These are phyloP conservation scores for Scomberomorus guttatus DNA, from an alignment of 2,797 vertebrate species.

Conservation along the genomic window DNA sequence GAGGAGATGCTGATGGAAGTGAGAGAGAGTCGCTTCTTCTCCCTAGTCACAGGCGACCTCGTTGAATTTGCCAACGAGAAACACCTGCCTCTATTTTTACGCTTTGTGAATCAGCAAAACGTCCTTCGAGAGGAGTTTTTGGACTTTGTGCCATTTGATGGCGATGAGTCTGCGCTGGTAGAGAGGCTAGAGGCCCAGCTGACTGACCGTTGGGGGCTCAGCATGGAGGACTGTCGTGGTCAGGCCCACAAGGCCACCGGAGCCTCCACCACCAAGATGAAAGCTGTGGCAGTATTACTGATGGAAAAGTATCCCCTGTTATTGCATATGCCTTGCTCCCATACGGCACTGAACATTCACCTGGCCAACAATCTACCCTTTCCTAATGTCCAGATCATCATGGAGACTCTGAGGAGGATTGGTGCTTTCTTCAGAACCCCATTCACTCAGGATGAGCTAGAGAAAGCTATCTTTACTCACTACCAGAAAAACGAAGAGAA, in stretches of 20 bases:
- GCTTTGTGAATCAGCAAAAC: slow-evolving; percentile 93
- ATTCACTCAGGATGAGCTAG: slow-evolving; percentile 86
- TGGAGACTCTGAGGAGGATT: slow-evolving; percentile 91
- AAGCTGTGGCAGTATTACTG: slow-evolving; percentile 90
- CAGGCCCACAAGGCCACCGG: slow-evolving; percentile 94
- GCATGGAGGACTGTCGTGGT: slow-evolving; percentile 95
- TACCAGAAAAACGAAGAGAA: slow-evolving; percentile 90
- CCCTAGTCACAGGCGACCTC: slow-evolving; percentile 91
- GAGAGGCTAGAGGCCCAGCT: slow-evolving; percentile 90
- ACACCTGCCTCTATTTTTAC: slow-evolving; percentile 90
- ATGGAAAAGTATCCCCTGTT: slow-evolving; percentile 94
- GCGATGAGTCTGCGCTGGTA: slow-evolving; percentile 86
- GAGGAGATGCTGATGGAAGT: slow-evolving; percentile 95
- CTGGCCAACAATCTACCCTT: slow-evolving; percentile 92
- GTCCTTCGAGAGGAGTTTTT: slow-evolving; percentile 93
- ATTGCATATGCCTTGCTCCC: slow-evolving; percentile 91
- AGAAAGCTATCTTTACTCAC: slow-evolving; percentile 85
- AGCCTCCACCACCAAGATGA: slow-evolving; percentile 93
- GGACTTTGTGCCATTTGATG: slow-evolving; percentile 92
- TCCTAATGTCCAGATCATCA: slow-evolving; percentile 89
- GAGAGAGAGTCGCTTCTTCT: slow-evolving; percentile 94
- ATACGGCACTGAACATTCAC: slow-evolving; percentile 92
- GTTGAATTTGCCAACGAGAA: slow-evolving; percentile 89
- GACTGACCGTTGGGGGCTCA: slow-evolving; percentile 94
- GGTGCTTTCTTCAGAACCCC: slow-evolving; percentile 87